Base-by-base conservation (phyloP, 2,797 vertebrate genomes). In the Sebastes itinus region DNA sequence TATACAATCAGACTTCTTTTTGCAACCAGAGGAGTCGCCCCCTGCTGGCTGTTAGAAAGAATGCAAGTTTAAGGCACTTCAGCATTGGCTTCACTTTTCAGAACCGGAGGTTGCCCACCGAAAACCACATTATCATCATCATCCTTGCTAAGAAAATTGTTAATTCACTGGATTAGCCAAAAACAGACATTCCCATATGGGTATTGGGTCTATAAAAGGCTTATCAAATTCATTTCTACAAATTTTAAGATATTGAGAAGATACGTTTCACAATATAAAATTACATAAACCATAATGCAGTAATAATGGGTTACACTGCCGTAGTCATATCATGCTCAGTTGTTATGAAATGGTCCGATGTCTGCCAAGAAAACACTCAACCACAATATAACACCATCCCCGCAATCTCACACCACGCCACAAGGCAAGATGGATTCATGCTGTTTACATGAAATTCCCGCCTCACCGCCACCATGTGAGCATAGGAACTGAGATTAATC, bases 311-410 rank as follows among this genome's bases (percentile, higher is more conserved):
- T 55, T 63, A 2, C 5, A 0, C 22, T 23, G 18, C 27, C 13
- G 4, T 10, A 22, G 71, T 72, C 28, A 4, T 11, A 13, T 35
- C 7, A 25, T 28, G 32, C 71, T 67, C 66, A 27, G 30, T 27
- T 75, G 65, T 65, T 56, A 22, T 52, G 20, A 78, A 62, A 49
- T 20, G 33, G 33, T 33, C 61, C 4, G 0, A 61, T 23, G 22
- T 33, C 35, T 67, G 59, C 59, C 52, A 82, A 49, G n/a, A 54
- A 75, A 75, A 75, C 27, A 7, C 18, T 54, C 71, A 65, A 55
- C 8, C 16, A 59, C 67, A n/a, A 54, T 16, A 32, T 62, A 28
- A 28, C 79, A 74, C 68, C 55, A 3, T 58, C 63, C 67, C 14
- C 6, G 4, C 68, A 33, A 58, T 78, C 27, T 78, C 12, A 0